These are phyloP conservation scores for Cryptocheilus praepositus DNA, from an alignment of 2,888 invertebrate genomes.

Conservation along the genomic window DNA sequence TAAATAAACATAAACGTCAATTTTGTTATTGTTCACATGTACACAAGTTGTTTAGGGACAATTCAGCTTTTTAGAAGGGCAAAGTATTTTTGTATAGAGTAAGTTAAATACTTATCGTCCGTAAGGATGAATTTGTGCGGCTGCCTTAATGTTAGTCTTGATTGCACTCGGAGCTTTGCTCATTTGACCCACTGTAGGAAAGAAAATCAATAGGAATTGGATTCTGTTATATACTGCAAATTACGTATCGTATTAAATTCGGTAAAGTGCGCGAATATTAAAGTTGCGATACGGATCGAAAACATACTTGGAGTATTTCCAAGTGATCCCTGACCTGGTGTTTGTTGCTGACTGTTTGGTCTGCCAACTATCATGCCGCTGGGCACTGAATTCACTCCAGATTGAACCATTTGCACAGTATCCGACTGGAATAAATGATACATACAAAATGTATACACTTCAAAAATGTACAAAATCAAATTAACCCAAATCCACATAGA, in stretches of 20 bases:
- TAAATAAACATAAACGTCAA: not conserved
- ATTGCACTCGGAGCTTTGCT: slow-evolving; percentile 92
- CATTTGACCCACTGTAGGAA: slow-evolving; percentile 77
- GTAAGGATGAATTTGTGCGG: slow-evolving; percentile 92
- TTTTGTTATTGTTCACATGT: not conserved
- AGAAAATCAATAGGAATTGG: slow-evolving; percentile 22
- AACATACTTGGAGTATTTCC: slow-evolving; percentile 62
- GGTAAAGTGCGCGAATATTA: not conserved
- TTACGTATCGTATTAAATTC: slow-evolving; percentile 17
- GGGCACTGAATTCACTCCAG: slow-evolving; percentile 68
- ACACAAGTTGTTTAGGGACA: not conserved
- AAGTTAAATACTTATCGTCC: slow-evolving; percentile 76
- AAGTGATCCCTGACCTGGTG: slow-evolving; percentile 68
- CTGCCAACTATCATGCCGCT: slow-evolving; percentile 71
- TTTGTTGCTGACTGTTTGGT: slow-evolving; percentile 67
- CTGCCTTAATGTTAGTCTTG: slow-evolving; percentile 95
- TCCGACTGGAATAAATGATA: slow-evolving; percentile 61
- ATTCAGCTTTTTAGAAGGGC: not conserved
- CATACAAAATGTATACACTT: not conserved
- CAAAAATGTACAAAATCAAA: not conserved
- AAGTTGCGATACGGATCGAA: slow-evolving; percentile 8
- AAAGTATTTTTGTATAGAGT: too few relatives aligned
- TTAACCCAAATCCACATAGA: too few relatives aligned
- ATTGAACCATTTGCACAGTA: slow-evolving; percentile 69
- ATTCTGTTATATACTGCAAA: slow-evolving; percentile 11